Percentiles rank a stretch among this genome's conserved stretches.
phyloP scores from a whole-genome alignment of 2,888 invertebrate genomes.

The Athalia circularis region DNA sequence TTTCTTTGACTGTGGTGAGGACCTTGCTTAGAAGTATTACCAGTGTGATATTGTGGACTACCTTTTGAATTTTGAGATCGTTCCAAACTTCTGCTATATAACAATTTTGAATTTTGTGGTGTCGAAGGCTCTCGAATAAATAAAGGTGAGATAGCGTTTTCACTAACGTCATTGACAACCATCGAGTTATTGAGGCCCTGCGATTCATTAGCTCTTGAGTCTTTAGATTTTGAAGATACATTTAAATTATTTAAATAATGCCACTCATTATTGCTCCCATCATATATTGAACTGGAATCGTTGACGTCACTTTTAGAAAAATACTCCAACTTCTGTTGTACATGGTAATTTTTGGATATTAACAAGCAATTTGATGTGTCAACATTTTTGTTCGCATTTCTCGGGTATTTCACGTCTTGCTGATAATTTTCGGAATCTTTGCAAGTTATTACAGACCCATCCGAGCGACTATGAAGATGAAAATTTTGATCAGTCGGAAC shows the following conservation, averaged over 20 bases:
- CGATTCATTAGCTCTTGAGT: slow-evolving; percentile 48
- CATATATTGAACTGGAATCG: slow-evolving; percentile 3
- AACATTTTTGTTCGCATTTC: slow-evolving; percentile 41
- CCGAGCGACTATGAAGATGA: neutral
- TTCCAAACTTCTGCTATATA: slow-evolving; percentile 45
- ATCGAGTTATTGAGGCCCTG: slow-evolving; percentile 43
- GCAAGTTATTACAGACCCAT: slow-evolving; percentile 8
- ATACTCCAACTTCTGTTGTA: slow-evolving; percentile 9
- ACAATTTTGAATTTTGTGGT: slow-evolving; percentile 46
- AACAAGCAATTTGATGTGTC: slow-evolving; percentile 43
- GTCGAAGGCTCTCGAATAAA: slow-evolving; percentile 49
- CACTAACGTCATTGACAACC: slow-evolving; percentile 34
- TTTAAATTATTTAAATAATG: slow-evolving; percentile 48
- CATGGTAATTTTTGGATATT: slow-evolving; percentile 16
- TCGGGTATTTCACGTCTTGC: neutral
- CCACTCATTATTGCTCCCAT: slow-evolving; percentile 6
- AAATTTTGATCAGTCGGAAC: slow-evolving; percentile 4
- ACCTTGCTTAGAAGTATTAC: slow-evolving; percentile 50
- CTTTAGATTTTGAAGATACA: slow-evolving; percentile 50
- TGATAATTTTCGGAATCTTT: slow-evolving; percentile 39
- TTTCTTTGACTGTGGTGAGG: slow-evolving; percentile 53
- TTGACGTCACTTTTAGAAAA: slow-evolving; percentile 5
- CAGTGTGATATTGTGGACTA: slow-evolving; percentile 39
- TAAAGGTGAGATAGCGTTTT: slow-evolving; percentile 57
- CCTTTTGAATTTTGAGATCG: slow-evolving; percentile 40